phyloP scores from a whole-genome alignment of 2,113 vertebrate species.

The Theristicus caerulescens region DNA sequence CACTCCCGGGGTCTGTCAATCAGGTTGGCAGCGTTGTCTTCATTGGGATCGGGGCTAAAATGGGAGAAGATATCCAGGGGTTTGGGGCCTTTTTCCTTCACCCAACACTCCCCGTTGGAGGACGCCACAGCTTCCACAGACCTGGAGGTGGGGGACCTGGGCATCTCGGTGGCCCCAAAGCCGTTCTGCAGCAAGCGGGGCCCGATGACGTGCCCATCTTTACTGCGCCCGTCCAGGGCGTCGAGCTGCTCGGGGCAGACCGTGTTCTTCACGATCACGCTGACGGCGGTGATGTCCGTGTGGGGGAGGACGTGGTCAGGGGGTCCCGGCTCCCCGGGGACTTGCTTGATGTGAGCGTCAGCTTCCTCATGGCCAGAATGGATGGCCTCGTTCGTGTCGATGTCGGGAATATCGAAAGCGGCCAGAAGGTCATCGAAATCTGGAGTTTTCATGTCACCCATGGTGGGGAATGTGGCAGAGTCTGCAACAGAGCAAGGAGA shows the following conservation, averaged over 20 bases:
- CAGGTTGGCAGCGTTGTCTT: slow-evolving; percentile 3
- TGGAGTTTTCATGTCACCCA: slow-evolving; percentile 99
- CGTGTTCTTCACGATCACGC: slow-evolving; percentile 95
- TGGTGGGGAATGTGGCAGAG: slow-evolving; percentile 47
- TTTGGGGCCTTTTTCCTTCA: slow-evolving; percentile 61
- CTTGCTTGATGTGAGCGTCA: slow-evolving; percentile 67
- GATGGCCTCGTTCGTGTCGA: slow-evolving; percentile 94
- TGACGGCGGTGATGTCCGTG: slow-evolving; percentile 83
- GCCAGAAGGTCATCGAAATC: slow-evolving; percentile 97
- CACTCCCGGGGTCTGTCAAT: slow-evolving; percentile 33
- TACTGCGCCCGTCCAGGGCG: background rate
- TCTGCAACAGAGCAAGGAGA: background rate
- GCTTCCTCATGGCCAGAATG: slow-evolving; percentile 85
- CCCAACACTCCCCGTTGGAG: slow-evolving; percentile 66
- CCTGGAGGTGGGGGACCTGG: slow-evolving; percentile 10
- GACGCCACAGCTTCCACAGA: background rate
- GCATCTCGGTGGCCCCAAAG: slow-evolving; percentile 57
- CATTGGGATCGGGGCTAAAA: slow-evolving; percentile 49
- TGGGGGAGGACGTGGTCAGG: slow-evolving; percentile 65
- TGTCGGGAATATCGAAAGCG: slow-evolving; percentile 97
- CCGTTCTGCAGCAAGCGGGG: slow-evolving; percentile 74
- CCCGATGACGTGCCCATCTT: background rate
- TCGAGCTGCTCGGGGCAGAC: slow-evolving; percentile 84
- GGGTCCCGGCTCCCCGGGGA: slow-evolving; percentile 44
- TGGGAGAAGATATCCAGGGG: slow-evolving; percentile 71